These are phyloP conservation scores for Tenebrio molitor DNA, from an alignment of 1,140 invertebrate genomes.

Conservation along the genomic window DNA sequence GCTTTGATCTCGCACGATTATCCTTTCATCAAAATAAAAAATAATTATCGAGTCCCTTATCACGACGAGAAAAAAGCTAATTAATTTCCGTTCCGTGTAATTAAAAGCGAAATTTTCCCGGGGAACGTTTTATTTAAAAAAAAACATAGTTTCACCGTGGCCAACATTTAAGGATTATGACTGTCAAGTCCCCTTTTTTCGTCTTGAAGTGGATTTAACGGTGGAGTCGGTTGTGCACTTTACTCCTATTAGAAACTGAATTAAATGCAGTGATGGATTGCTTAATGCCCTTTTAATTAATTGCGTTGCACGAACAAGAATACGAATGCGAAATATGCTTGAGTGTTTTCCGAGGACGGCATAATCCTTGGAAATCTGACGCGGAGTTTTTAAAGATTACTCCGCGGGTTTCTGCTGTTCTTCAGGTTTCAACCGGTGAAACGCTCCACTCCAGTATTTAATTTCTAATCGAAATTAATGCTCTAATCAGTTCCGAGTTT, in stretches of 20 bases:
- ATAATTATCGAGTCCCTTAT: constrained; percentile 35
- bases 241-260: constrained; percentile 50
- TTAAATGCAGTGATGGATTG: constrained; percentile 57
- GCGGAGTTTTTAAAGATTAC: no score
- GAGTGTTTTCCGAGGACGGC: constrained; percentile 21
- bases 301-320: constrained; percentile 45
- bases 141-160: not conserved
- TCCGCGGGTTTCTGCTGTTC: no score
- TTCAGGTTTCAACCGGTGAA: no score
- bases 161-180: not conserved
- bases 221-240: constrained; percentile 49
- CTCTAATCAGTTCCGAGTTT: no score
- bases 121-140: constrained; percentile 15
- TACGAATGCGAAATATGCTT: constrained; percentile 43
- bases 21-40: constrained; percentile 46
- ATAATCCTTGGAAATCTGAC: constrained; percentile 32
- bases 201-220: constrained; percentile 50
- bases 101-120: constrained; percentile 23
- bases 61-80: constrained; percentile 35
- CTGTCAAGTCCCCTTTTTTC: not conserved
- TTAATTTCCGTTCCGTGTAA: constrained; percentile 42
- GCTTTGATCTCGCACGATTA: constrained; percentile 43
- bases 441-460: no score
- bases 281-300: constrained; percentile 59
- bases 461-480: no score